Evolutionary conservation across 2,888 invertebrate species (phyloP).

Genomic region (Lamellibrachia satsuma): DNA sequence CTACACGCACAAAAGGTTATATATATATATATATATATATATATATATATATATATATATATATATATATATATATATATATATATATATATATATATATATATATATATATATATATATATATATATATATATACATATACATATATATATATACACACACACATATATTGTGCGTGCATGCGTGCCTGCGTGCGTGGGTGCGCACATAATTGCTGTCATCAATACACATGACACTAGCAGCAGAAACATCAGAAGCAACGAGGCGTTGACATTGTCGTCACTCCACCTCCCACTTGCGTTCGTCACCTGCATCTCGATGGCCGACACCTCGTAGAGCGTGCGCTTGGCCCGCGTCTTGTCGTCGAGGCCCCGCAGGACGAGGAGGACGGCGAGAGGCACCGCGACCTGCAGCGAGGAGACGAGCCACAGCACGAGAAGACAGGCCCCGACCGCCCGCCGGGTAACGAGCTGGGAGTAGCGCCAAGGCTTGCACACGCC

Average conservation of each 20-base stretch:
- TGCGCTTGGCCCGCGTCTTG: conserved; percentile 26
- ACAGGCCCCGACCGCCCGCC: background rate
- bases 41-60: background rate
- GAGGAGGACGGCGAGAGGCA: conserved; percentile 35
- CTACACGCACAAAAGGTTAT: too few relatives aligned
- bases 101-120: background rate
- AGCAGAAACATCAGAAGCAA: too few relatives aligned
- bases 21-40: background rate
- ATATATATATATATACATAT: background rate
- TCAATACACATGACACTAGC: too few relatives aligned
- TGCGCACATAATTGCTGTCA: background rate
- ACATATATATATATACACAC: background rate
- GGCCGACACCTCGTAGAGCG: conserved; percentile 30
- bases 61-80: background rate
- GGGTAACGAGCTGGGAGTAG: conserved; percentile 31
- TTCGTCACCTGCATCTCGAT: conserved; percentile 35
- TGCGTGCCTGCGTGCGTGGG: background rate
- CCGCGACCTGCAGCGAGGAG: conserved; percentile 38
- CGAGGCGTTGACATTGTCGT: background rate
- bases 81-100: background rate
- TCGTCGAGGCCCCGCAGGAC: conserved; percentile 27
- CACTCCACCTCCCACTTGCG: background rate
- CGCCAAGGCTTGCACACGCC: conserved; percentile 40
- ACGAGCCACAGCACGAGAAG: conserved; percentile 35
- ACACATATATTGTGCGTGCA: background rate